A percentile compares a stretch with the other conserved stretches of the same genome.
Conservation (phyloP, 1,140 invertebrate species). For the Brachionus plicatilis region DNA sequence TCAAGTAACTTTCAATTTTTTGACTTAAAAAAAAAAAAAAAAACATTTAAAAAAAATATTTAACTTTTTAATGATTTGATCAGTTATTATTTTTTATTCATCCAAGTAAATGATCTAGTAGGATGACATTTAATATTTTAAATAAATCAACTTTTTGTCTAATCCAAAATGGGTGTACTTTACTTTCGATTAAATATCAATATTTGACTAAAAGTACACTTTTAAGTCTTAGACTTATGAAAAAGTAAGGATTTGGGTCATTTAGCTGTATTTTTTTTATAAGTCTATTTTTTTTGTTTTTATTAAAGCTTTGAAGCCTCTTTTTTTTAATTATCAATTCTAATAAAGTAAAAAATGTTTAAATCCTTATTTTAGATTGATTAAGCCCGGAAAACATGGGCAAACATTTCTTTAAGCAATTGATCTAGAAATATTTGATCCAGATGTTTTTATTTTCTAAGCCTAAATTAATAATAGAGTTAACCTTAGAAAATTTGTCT, state of each 20-base stretch:
- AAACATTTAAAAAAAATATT: neutral
- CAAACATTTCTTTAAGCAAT: neutral
- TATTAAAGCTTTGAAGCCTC: too few relatives aligned
- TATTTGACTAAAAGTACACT: neutral
- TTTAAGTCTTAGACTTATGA: too few relatives aligned
- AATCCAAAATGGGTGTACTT: neutral
- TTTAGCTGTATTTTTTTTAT: neutral
- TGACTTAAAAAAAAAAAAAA: neutral
- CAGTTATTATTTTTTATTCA: too few relatives aligned
- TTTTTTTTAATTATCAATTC: too few relatives aligned
- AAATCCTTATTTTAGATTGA: too few relatives aligned
- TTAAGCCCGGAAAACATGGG: too few relatives aligned
- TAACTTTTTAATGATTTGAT: too few relatives aligned
- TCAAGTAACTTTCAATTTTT: neutral
- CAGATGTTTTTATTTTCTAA: neutral
- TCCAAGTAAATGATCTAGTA: neutral
- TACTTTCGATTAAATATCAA: neutral
- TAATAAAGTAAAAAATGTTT: too few relatives aligned
- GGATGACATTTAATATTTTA: neutral
- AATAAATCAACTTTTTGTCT: neutral
- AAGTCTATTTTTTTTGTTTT: neutral
- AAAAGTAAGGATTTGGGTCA: neutral
- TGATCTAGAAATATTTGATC: neutral
- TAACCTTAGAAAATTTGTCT: neutral
- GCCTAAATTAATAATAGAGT: neutral